Percentiles rank a stretch among this genome's conserved stretches.
These are phyloP conservation scores for Pipistrellus pygmaeus DNA, from an alignment of 2,797 vertebrate genomes.

Conservation along the genomic window DNA sequence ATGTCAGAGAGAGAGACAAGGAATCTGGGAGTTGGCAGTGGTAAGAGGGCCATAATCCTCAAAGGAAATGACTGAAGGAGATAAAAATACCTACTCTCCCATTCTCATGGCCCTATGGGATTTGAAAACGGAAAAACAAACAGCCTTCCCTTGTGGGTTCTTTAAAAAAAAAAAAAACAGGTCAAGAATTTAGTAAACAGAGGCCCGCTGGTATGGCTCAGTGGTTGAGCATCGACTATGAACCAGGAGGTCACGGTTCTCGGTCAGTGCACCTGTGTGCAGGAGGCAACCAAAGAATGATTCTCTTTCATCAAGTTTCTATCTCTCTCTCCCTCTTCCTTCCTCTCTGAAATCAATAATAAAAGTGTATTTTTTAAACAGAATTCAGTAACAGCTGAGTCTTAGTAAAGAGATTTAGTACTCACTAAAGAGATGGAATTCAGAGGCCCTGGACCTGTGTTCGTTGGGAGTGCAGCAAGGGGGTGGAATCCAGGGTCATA, in stretches of 20 bases:
- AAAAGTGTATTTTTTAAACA: background rate
- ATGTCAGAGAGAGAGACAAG: background rate
- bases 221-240: too few species aligned
- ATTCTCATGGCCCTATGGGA: background rate
- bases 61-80: background rate
- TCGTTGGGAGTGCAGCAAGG: background rate
- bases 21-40: background rate
- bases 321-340: too few species aligned
- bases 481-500: background rate
- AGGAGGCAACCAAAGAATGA: too few species aligned
- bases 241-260: too few species aligned
- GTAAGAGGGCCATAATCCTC: background rate
- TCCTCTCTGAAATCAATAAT: too few species aligned
- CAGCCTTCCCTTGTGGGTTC: background rate
- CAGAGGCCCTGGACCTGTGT: background rate
- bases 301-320: too few species aligned
- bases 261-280: too few species aligned
- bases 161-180: conserved; percentile 50
- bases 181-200: conserved; percentile 43
- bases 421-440: background rate
- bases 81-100: background rate
- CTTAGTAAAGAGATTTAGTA: background rate
- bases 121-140: conserved; percentile 47
- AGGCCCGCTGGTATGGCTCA: background rate
- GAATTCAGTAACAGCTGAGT: background rate